Percentiles rank a stretch among this genome's conserved stretches.
These are phyloP conservation scores for Girardinus metallicus DNA, from an alignment of 2,797 vertebrate genomes.

Conservation along the genomic window DNA sequence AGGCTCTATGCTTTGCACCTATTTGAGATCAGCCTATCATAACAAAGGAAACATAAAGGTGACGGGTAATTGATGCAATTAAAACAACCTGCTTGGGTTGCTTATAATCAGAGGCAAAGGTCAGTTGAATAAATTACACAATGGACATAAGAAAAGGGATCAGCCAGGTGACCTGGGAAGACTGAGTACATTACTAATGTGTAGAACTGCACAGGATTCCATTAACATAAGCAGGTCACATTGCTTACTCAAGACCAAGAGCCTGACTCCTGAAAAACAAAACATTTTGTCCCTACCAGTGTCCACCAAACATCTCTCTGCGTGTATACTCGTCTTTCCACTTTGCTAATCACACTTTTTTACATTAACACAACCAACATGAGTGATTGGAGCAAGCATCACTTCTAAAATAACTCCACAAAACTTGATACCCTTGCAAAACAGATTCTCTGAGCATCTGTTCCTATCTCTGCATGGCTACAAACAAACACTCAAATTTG, in stretches of 20 bases:
- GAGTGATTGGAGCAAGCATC: not conserved
- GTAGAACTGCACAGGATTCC: not conserved
- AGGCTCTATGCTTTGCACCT: not conserved
- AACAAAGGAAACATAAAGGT: not conserved
- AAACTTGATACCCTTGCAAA: not conserved
- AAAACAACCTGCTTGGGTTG: not conserved
- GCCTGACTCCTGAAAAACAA: not conserved
- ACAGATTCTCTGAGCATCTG: not conserved
- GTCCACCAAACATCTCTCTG: not conserved
- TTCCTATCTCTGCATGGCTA: not conserved
- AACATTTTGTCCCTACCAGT: not conserved
- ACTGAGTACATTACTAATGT: not conserved
- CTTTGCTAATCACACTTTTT: not conserved
- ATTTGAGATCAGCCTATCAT: not conserved
- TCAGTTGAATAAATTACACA: not conserved
- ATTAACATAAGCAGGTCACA: not conserved
- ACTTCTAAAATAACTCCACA: constrained; percentile 1
- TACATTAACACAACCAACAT: not conserved
- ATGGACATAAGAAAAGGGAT: not conserved
- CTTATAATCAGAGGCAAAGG: not conserved
- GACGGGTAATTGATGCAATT: not conserved
- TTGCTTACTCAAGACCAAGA: not conserved
- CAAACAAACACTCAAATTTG: not conserved
- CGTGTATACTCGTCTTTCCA: not conserved
- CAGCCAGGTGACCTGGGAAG: constrained; percentile 7